Conservation (phyloP, 1,140 invertebrate genomes). For the Aporrectodea caliginosa region DNA sequence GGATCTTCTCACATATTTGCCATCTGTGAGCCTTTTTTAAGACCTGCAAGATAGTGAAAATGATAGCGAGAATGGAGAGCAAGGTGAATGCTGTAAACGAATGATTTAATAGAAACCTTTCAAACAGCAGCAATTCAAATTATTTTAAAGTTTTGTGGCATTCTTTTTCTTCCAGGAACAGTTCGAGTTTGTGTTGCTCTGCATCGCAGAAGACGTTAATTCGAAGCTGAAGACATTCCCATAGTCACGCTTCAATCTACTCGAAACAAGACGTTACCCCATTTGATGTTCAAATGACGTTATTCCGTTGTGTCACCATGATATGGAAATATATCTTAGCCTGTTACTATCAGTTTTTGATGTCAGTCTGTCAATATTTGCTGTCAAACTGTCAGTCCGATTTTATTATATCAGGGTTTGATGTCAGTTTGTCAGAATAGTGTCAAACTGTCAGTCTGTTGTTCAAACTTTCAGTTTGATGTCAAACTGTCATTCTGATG, state of each 20-base stretch:
- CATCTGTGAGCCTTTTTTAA: no score
- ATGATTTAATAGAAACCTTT: no score
- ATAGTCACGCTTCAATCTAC: not conserved
- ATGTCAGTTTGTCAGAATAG: not conserved
- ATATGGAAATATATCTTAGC: not conserved
- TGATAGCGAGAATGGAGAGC: no score
- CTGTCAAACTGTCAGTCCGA: not conserved
- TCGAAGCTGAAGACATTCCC: constrained; percentile 87
- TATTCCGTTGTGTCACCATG: not conserved
- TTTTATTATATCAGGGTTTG: not conserved
- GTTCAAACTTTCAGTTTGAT: not conserved
- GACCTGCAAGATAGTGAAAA: no score
- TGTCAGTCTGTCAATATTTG: not conserved
- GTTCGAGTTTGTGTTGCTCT: constrained; percentile 95
- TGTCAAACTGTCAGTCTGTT: not conserved
- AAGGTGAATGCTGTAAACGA: no score
- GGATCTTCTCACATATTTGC: no score
- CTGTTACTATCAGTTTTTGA: not conserved
- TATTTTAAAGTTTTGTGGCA: not conserved
- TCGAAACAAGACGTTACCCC: not conserved
- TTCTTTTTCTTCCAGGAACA: constrained; percentile 67
- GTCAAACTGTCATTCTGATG: not conserved
- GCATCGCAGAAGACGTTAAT: constrained; percentile 92
- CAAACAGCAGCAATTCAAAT: not conserved
- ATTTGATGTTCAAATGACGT: not conserved